Conservation (phyloP, 2,113 vertebrate species). For the Protobothrops mucrosquamatus region DNA sequence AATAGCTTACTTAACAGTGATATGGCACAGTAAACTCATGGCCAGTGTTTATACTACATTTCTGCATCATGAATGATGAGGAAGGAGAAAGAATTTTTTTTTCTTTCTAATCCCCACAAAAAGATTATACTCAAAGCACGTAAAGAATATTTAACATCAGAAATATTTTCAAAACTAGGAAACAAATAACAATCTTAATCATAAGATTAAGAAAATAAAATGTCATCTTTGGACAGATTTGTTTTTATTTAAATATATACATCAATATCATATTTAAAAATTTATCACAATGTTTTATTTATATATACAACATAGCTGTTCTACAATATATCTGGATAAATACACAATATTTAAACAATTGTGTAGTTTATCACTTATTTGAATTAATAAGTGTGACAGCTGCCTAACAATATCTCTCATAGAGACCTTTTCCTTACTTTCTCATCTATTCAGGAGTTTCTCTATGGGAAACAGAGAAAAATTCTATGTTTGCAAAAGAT, state of each 20-base stretch:
- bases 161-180: slow-evolving; percentile 1
- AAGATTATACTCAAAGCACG: neutral
- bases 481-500: neutral
- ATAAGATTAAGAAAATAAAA: slow-evolving; percentile 30
- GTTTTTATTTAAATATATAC: slow-evolving; percentile 33
- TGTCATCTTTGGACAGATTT: neutral
- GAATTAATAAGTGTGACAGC: neutral
- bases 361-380: neutral
- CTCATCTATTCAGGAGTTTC: neutral
- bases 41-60: neutral
- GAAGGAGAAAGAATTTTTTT: neutral
- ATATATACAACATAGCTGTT: neutral
- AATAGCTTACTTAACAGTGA: neutral
- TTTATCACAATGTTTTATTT: neutral
- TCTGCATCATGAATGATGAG: neutral
- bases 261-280: slow-evolving; percentile 25
- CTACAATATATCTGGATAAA: slow-evolving; percentile 8
- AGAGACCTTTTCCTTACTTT: neutral
- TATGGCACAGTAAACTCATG: neutral
- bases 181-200: neutral
- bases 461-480: neutral
- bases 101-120: neutral
- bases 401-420: neutral
- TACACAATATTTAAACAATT: neutral
- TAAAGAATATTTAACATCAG: neutral